Evolutionary conservation across 2,797 vertebrate species (phyloP).

Genomic region (Lateolabrax maculatus): DNA sequence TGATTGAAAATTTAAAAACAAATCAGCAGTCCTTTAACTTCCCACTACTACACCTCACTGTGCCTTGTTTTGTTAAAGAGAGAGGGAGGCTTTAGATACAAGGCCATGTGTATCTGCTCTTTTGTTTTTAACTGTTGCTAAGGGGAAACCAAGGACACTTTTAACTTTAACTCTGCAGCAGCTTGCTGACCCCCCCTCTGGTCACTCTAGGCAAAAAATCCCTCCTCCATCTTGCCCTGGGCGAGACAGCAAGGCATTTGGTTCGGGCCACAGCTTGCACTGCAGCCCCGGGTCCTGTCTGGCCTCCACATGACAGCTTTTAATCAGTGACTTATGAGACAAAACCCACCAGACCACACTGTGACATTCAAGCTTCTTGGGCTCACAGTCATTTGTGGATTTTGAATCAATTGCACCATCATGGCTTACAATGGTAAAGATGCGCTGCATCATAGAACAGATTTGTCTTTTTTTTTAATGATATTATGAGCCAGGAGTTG

Average conservation of each 20-base stretch:
- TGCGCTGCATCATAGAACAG: not conserved
- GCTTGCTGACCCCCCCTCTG: conserved; percentile 58
- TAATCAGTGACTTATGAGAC: conserved; percentile 79
- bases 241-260: conserved; percentile 84
- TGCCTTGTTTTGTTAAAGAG: not conserved
- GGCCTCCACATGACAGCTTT: conserved; percentile 80
- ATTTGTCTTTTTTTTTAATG: not conserved
- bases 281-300: conserved; percentile 81
- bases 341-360: conserved; percentile 56
- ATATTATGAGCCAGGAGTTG: not conserved
- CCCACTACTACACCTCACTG: not conserved
- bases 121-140: conserved; percentile 79
- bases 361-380: conserved; percentile 59
- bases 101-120: conserved; percentile 63
- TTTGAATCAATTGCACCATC: conserved; percentile 12
- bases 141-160: conserved; percentile 74
- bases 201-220: conserved; percentile 46
- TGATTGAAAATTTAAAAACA: not conserved
- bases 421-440: not conserved
- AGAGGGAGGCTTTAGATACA: conserved; percentile 37
- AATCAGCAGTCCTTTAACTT: not conserved
- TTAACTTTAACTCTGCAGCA: conserved; percentile 75
- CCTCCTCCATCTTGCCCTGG: conserved; percentile 63
- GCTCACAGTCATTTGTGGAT: not conserved
- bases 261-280: conserved; percentile 83